These are phyloP conservation scores for Indri indri DNA, from an alignment of 2,113 vertebrate genomes.

Conservation along the genomic window DNA sequence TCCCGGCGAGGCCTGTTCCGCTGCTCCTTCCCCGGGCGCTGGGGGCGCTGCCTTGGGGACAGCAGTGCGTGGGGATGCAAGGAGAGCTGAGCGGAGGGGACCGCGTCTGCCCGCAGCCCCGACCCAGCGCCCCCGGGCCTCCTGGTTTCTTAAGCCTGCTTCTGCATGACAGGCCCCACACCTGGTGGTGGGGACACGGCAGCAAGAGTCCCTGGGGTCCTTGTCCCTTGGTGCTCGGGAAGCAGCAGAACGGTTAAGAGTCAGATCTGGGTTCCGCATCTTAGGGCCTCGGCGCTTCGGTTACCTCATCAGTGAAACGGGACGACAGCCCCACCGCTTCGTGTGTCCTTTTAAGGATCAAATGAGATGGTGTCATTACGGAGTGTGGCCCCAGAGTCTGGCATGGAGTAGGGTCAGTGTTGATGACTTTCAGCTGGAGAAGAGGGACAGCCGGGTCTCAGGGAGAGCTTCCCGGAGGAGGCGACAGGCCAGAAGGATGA, in stretches of 20 bases:
- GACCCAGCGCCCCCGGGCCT: not conserved
- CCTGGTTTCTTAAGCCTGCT: not conserved
- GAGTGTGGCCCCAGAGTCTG: not conserved
- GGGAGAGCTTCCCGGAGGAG: not conserved
- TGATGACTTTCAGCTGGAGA: not conserved
- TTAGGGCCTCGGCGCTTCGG: not conserved
- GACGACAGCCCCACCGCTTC: not conserved
- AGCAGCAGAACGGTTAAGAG: not conserved
- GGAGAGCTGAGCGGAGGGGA: not conserved
- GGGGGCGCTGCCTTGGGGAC: not conserved
- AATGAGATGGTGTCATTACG: rapidly evolving
- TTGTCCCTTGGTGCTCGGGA: not conserved
- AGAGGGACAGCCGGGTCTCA: not conserved
- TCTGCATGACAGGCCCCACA: not conserved
- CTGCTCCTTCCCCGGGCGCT: not conserved
- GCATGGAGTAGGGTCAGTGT: not conserved
- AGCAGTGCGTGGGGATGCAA: not conserved
- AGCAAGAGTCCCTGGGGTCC: not conserved
- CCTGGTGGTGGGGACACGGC: not conserved
- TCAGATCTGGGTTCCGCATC: not conserved
- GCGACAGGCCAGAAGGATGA: not conserved
- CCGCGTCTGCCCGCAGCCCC: rapidly evolving
- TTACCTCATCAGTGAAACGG: not conserved
- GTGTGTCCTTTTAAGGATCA: rapidly evolving
- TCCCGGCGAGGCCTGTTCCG: not conserved